Evolutionary conservation across 1,140 invertebrate species (phyloP).

Genomic region (Dermatophagoides farinae): DNA sequence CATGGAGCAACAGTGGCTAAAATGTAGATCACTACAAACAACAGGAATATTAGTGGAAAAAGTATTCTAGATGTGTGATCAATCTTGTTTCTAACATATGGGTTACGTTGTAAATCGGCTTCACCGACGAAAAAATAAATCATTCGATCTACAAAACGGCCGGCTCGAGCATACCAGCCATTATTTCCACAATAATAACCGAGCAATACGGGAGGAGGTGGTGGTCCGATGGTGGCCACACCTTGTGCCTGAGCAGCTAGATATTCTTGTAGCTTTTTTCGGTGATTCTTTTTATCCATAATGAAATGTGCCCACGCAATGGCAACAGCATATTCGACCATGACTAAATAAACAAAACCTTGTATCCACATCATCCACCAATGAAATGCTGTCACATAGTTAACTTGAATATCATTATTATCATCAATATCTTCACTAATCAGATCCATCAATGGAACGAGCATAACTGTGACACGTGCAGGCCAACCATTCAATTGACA

Average conservation of each 20-base stretch:
- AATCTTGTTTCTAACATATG: slow-evolving; percentile 7
- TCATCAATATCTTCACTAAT: slow-evolving; percentile 7
- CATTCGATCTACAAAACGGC: not conserved
- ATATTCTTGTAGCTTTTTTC: not conserved
- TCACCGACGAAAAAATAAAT: slow-evolving; percentile 3
- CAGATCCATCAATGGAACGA: slow-evolving; percentile 4
- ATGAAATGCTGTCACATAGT: not conserved
- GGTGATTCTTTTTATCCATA: slow-evolving; percentile 1
- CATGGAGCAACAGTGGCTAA: not conserved
- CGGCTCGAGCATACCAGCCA: not conserved
- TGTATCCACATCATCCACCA: slow-evolving; percentile 8
- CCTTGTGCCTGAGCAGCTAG: not conserved
- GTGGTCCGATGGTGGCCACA: not conserved
- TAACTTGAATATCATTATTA: slow-evolving; percentile 9
- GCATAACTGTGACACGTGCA: slow-evolving; percentile 11
- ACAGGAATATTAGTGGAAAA: slow-evolving; percentile 4
- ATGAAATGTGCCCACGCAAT: slow-evolving; percentile 1
- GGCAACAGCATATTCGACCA: slow-evolving; percentile 8
- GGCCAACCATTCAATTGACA: slow-evolving; percentile 18
- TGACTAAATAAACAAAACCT: not conserved
- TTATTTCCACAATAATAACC: slow-evolving; percentile 11
- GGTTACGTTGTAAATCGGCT: slow-evolving; percentile 6
- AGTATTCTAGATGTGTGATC: slow-evolving; percentile 11
- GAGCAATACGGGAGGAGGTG: not conserved
- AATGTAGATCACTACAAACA: slow-evolving; percentile 7